Conservation (phyloP, 1,140 invertebrate species). For the Homarus americanus region DNA sequence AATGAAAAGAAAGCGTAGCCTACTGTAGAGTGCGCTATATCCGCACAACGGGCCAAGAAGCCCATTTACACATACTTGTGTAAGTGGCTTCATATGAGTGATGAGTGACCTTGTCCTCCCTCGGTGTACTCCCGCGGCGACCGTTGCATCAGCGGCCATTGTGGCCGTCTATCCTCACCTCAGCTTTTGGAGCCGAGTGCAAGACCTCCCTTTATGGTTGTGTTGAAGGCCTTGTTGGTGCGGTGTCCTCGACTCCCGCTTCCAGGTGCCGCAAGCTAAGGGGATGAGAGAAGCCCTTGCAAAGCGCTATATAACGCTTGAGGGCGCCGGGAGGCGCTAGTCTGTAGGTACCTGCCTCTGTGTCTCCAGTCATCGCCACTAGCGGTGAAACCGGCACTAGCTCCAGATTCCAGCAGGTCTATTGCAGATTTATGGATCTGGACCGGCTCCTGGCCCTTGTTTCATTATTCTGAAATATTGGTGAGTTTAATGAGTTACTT, state of each 20-base stretch:
- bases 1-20: too few species aligned
- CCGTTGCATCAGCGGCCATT: too few species aligned
- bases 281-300: slow-evolving; percentile 26
- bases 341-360: slow-evolving; percentile 11
- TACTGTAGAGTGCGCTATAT: too few species aligned
- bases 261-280: slow-evolving; percentile 29
- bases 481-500: not conserved
- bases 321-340: not conserved
- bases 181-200: not conserved
- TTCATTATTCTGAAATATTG: not conserved
- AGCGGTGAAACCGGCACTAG: not conserved
- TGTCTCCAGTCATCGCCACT: slow-evolving; percentile 5
- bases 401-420: slow-evolving; percentile 32
- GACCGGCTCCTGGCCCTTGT: not conserved
- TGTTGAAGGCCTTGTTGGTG: slow-evolving; percentile 3
- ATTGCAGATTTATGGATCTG: slow-evolving; percentile 35
- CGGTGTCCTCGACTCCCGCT: slow-evolving; percentile 2
- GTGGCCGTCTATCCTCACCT: not conserved
- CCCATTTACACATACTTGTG: too few species aligned
- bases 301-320: slow-evolving; percentile 11
- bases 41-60: too few species aligned
- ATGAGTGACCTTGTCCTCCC: too few species aligned
- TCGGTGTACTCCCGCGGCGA: too few species aligned
- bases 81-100: too few species aligned
- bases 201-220: slow-evolving; percentile 2